Evolutionary conservation across 2,113 vertebrate species (phyloP).

Genomic region (Smithornis capensis): DNA sequence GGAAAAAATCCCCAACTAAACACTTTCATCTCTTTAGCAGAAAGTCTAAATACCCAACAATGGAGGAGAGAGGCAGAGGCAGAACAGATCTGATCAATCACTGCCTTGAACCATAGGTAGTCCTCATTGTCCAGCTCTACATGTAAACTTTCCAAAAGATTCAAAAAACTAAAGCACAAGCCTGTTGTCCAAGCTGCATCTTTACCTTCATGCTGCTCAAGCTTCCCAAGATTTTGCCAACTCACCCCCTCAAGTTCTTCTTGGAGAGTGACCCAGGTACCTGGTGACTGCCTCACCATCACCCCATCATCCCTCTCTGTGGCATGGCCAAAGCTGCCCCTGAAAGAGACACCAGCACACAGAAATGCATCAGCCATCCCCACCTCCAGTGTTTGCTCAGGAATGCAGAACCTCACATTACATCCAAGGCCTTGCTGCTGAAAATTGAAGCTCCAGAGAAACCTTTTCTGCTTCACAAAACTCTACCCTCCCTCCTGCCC

Average conservation of each 20-base stretch:
- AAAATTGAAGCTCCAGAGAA: neutral
- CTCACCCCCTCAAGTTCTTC: neutral
- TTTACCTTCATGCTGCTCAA: neutral
- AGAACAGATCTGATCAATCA: neutral
- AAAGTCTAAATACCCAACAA: neutral
- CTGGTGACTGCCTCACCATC: fast-evolving
- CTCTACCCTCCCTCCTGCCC: neutral
- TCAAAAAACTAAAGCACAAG: neutral
- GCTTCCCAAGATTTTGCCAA: neutral
- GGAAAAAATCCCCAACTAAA: neutral
- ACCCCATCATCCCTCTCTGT: fast-evolving
- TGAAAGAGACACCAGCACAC: neutral
- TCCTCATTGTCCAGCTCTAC: neutral
- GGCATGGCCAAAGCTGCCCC: neutral
- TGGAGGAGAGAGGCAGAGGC: neutral
- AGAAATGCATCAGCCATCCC: neutral
- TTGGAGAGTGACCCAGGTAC: neutral
- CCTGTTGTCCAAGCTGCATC: neutral
- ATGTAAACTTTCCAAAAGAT: neutral
- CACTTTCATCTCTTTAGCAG: neutral
- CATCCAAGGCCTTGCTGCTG: neutral
- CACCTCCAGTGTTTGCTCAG: neutral
- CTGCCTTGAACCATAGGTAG: fast-evolving
- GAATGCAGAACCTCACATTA: neutral
- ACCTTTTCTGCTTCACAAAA: neutral